Evolutionary conservation across 2,113 vertebrate genomes (phyloP).

Genomic region (Scytalopus superciliaris): DNA sequence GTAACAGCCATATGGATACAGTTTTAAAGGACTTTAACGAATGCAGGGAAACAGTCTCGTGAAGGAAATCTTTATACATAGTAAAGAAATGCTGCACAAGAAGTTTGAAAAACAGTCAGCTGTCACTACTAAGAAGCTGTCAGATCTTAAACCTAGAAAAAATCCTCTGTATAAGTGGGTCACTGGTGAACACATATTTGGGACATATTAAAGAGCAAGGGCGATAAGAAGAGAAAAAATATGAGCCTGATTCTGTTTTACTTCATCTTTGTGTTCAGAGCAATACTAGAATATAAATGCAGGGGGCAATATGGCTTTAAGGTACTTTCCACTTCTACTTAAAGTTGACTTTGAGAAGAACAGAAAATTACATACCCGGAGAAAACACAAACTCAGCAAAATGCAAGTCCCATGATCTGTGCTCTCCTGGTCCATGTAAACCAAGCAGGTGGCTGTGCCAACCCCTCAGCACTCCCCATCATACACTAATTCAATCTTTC

Average conservation of each 20-base stretch:
- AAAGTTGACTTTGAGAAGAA: neutral
- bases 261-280: neutral
- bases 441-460: neutral
- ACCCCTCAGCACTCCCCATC: neutral
- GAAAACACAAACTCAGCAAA: neutral
- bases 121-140: neutral
- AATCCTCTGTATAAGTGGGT: neutral
- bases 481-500: neutral
- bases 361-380: neutral
- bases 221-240: neutral
- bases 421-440: neutral
- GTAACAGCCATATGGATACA: neutral
- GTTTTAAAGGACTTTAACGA: neutral
- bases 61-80: neutral
- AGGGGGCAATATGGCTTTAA: conserved; percentile 55
- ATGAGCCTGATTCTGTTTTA: neutral
- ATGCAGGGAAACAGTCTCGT: neutral
- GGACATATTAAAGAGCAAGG: neutral
- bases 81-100: neutral
- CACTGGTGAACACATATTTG: neutral
- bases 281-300: conserved; percentile 27
- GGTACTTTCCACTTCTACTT: neutral
- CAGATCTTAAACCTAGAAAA: neutral
- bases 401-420: neutral
- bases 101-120: neutral